Conservation (phyloP, 2,113 vertebrate genomes). For the Struthidea cinerea region DNA sequence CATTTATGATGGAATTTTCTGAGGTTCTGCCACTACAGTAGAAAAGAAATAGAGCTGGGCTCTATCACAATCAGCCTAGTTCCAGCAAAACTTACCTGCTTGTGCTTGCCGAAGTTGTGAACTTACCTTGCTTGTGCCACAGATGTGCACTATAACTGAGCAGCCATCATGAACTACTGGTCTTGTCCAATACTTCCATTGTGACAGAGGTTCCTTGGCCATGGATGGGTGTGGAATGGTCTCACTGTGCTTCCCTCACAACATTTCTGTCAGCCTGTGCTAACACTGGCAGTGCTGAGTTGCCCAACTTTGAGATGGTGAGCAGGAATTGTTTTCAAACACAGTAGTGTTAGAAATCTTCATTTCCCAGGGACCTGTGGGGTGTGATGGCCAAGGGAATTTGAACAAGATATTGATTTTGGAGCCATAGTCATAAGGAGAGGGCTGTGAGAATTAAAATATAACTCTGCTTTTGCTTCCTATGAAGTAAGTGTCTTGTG, state of each 20-base stretch:
- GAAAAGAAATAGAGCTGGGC: neutral
- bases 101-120: neutral
- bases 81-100: neutral
- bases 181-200: neutral
- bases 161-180: neutral
- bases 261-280: neutral
- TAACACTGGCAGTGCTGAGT: neutral
- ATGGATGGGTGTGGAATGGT: neutral
- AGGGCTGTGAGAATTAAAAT: neutral
- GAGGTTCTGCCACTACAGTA: neutral
- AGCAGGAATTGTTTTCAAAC: neutral
- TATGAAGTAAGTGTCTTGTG: neutral
- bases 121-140: neutral
- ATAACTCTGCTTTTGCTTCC: neutral
- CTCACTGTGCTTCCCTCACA: neutral
- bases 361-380: neutral
- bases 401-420: neutral
- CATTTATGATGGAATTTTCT: neutral
- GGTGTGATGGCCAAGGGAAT: neutral
- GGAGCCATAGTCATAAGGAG: neutral
- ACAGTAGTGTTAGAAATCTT: neutral
- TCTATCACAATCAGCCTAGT: neutral
- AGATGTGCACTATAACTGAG: neutral
- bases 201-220: neutral
- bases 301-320: neutral